phyloP scores from a whole-genome alignment of 2,797 vertebrate genomes.

The Propithecus perrieri region DNA sequence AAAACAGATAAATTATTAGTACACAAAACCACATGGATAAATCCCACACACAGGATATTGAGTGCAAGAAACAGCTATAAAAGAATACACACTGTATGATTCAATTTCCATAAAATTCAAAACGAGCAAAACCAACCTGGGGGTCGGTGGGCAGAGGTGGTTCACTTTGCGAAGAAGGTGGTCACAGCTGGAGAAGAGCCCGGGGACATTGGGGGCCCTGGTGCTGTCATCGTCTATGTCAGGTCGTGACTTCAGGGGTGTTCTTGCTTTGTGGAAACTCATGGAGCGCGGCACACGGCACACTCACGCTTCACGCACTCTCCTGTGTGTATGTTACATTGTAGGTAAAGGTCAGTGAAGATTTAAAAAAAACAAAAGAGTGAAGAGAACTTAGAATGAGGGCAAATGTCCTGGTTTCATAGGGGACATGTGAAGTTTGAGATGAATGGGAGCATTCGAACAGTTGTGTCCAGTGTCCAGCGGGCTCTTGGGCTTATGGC shows the following conservation, averaged over 20 bases:
- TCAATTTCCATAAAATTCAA: background rate
- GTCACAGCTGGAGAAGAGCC: rapidly evolving
- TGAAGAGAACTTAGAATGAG: background rate
- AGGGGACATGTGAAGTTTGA: rapidly evolving
- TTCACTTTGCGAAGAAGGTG: too few relatives aligned
- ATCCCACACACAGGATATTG: background rate
- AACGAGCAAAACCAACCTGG: too few relatives aligned
- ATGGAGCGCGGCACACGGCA: rapidly evolving
- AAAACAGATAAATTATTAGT: rapidly evolving
- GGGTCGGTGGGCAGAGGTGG: background rate
- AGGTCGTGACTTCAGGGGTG: rapidly evolving
- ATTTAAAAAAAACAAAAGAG: background rate
- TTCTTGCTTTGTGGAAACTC: background rate
- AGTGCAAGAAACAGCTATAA: background rate
- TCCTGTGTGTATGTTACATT: rapidly evolving
- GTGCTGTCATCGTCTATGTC: rapidly evolving
- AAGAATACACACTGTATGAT: rapidly evolving
- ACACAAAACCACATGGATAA: background rate
- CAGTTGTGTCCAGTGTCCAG: rapidly evolving
- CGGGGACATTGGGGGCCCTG: rapidly evolving
- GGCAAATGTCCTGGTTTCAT: rapidly evolving
- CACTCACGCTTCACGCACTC: rapidly evolving
- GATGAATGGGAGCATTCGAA: rapidly evolving
- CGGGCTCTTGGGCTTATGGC: background rate
- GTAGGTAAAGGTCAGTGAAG: background rate